Evolutionary conservation across 1,140 invertebrate genomes (phyloP).

Genomic region (Chironomus tepperi): DNA sequence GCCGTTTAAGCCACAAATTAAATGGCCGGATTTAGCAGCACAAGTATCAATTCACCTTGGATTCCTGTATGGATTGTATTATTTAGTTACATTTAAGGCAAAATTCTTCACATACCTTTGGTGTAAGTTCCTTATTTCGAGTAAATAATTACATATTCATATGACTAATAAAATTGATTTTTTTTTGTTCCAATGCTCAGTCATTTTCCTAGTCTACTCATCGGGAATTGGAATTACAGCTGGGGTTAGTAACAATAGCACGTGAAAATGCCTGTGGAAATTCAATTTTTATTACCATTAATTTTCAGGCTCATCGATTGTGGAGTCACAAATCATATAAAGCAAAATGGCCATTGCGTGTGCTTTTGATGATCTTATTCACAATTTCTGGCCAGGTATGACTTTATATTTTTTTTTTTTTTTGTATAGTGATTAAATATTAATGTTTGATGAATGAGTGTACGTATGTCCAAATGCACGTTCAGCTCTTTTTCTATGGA

Average conservation of each 20-base stretch:
- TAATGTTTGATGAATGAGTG: slow-evolving; percentile 20
- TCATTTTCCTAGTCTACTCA: slow-evolving; percentile 51
- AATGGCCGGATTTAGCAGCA: slow-evolving; percentile 58
- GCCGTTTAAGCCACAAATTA: slow-evolving; percentile 50
- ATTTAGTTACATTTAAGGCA: slow-evolving; percentile 52
- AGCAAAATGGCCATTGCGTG: slow-evolving; percentile 67
- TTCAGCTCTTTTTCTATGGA: not conserved
- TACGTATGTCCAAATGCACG: slow-evolving; percentile 21
- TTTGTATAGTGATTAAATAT: slow-evolving; percentile 1
- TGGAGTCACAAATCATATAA: slow-evolving; percentile 87
- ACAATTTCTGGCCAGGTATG: slow-evolving; percentile 75
- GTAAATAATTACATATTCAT: no score
- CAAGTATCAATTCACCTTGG: slow-evolving; percentile 60
- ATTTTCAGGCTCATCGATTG: slow-evolving; percentile 59
- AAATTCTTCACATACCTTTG: slow-evolving; percentile 56
- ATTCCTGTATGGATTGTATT: slow-evolving; percentile 58
- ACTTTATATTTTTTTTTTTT: slow-evolving; percentile 31
- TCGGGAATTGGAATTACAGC: slow-evolving; percentile 76
- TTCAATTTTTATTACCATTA: no score
- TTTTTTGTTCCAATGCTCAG: slow-evolving; percentile 46
- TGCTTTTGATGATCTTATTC: slow-evolving; percentile 69
- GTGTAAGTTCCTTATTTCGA: slow-evolving; percentile 49
- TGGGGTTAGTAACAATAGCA: slow-evolving; percentile 42
- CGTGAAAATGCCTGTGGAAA: no score
- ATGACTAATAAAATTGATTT: slow-evolving; percentile 21